phyloP scores from a whole-genome alignment of 2,888 invertebrate genomes.

The Dermolepida albohirtum region DNA sequence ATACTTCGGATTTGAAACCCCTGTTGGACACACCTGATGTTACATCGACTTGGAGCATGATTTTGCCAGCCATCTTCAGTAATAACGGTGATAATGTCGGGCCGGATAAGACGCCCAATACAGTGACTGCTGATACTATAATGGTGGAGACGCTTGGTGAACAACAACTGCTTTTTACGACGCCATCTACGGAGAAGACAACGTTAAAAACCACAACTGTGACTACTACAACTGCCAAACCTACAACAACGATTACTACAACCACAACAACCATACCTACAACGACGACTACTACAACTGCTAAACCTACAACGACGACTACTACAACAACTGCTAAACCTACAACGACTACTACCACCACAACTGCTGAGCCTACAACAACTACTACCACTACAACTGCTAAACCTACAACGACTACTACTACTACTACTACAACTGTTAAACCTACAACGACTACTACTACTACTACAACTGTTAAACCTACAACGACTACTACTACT shows the following conservation, averaged over 20 bases:
- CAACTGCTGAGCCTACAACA: conserved; percentile 42
- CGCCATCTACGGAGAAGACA: background rate
- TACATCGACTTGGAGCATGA: conserved; percentile 83
- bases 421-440: no score
- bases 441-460: conserved; percentile 5
- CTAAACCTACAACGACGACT: conserved; percentile 21
- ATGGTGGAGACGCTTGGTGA: conserved; percentile 56
- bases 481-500: background rate
- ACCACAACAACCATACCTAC: conserved; percentile 43
- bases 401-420: conserved; percentile 24
- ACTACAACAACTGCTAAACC: no score
- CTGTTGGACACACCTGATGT: conserved; percentile 79
- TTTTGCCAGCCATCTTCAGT: conserved; percentile 83
- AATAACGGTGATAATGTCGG: conserved; percentile 63
- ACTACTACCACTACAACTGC: conserved; percentile 17
- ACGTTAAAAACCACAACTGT: background rate
- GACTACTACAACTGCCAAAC: background rate
- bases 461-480: background rate
- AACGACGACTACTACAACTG: conserved; percentile 10
- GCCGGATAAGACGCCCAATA: conserved; percentile 55
- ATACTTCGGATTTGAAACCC: conserved; percentile 60
- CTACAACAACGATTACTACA: conserved; percentile 40
- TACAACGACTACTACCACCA: conserved; percentile 35
- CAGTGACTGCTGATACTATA: conserved; percentile 59
- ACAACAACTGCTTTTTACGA: conserved; percentile 6